Evolutionary conservation across 2,797 vertebrate genomes (phyloP), one percentile per base, ranked within the genome.

Genomic region (Discoglossus pictus): DNA sequence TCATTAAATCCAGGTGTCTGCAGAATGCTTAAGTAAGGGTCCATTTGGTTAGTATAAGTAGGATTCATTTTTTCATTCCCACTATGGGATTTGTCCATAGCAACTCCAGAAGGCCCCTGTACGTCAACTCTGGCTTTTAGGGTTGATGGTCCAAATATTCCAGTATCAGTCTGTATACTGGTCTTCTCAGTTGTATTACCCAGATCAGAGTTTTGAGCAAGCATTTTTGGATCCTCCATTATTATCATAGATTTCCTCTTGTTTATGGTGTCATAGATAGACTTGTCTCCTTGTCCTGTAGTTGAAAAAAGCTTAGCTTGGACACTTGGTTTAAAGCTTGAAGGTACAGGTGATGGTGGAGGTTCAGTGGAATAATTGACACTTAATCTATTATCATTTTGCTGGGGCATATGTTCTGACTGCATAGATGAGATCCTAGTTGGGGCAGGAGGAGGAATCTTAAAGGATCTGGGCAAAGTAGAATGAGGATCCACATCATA

Each of bases 391-490:
- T 56, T 16, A 9, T 59, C 55, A 15, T 36, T 1, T 1, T 61
- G 72, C 9, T 40, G 46, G 38, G 23, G 48, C 8, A 13, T 74
- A 21, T 76, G 74, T 66, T 81, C 85, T 23, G 74, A 78, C 65
- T 27, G 46, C 62, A 90, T 88, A 73, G 89, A 90, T 1, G 88
- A 88, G 10, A 79, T 84, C 2, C 89, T 83, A 2, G 83, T 75
- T 0, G 88, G 89, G 18, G 87, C 79, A 0, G 89, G 87, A 0
- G 89, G 88, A 0, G 89, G 88, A 67, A 89, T 78, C 76, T 90
- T 90, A 72, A 81, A 80, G 0, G 83, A 84, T 16, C 83, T 80
- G 39, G 89, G 83, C 43, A 87, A 84, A 55, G 87, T 86, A 23
- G 85, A 83, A 48, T 86, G 84, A 15, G 86, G 74, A 24, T 89